Evolutionary conservation across 2,113 vertebrate genomes (phyloP), one percentile per base, ranked within the genome.

Genomic region (Tretioscincus oriximinensis): DNA sequence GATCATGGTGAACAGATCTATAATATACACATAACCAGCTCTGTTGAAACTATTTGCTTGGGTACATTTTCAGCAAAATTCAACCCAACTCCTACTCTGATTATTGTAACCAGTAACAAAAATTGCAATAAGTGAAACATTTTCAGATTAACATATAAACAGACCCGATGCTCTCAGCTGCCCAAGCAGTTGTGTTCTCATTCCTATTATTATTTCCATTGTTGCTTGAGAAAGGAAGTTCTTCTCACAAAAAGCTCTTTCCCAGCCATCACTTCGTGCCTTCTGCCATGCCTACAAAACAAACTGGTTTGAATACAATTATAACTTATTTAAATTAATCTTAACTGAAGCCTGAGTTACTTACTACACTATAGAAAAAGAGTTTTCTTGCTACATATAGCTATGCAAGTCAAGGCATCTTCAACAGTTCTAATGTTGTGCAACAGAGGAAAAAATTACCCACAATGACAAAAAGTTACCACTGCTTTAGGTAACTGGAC

Each of bases 151-250:
- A 47, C n/a, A 58, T 21, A 41, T 60, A 60, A 28, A 26, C 69
- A 78, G 78, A 66, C 98, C 98, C 90, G 97, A 97, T 9, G 98
- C 98, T 90, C 98, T 95, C 63, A 99, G 98, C 24, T 99, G 98
- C 87, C 97, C 97, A 80, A 99, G 94, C 65, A 99, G 91, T 86
- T 99, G 98, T 7, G 97, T 96, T 90, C 98, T 97, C 97, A 99
- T 97, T 86, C 97, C 97, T 22, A 97, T 89, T 0, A 99, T 97
- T 88, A 98, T 97, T 91, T 99, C 96, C 98, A 99, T 97, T 0
- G 97, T 97, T 86, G 98, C 97, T 87, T 98, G 97, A 65, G 98
- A 99, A 54, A 99, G 88, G 86, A 98, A 99, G 90, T 98, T 98
- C 88, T 97, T 98, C 85, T 99, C 97, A 93, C 98, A 99, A 90